Evolutionary conservation across 64 coral and sea anemone genomes (phyloP).

Genomic region (Montipora efflorescens): DNA sequence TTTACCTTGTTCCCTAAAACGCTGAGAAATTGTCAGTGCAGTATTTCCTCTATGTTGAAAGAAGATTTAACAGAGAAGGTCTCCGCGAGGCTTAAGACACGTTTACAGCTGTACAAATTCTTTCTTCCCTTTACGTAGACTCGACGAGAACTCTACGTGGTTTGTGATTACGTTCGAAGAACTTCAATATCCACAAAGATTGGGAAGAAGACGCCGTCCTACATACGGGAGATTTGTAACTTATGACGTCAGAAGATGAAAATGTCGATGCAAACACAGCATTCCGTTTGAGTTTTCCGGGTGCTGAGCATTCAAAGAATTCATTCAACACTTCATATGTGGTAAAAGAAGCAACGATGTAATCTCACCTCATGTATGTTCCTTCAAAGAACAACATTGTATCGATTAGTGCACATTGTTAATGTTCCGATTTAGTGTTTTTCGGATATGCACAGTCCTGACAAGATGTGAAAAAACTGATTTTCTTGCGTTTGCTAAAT

Average conservation of each 20-base stretch:
- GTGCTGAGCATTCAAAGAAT: neutral
- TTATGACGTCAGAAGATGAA: neutral
- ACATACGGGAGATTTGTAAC: slow-evolving; percentile 16
- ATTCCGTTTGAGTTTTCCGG: neutral
- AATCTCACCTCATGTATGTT: neutral
- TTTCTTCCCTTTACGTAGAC: neutral
- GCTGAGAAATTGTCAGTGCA: no score
- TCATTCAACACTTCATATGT: neutral
- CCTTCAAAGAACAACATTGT: neutral
- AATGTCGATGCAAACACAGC: neutral
- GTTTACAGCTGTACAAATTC: neutral
- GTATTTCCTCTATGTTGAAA: no score
- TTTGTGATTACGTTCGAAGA: slow-evolving; percentile 21
- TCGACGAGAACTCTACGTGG: neutral
- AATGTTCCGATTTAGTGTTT: no score
- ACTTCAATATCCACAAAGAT: neutral
- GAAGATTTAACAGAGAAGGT: no score
- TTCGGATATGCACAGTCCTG: no score
- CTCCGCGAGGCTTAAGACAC: no score
- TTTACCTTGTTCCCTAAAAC: no score
- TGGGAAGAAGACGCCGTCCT: neutral
- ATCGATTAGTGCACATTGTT: no score
- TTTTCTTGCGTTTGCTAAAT: no score
- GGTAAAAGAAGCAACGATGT: neutral
- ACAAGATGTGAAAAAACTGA: no score